These are phyloP conservation scores for Alouatta palliata DNA, from an alignment of 2,113 vertebrate genomes.

Conservation along the genomic window DNA sequence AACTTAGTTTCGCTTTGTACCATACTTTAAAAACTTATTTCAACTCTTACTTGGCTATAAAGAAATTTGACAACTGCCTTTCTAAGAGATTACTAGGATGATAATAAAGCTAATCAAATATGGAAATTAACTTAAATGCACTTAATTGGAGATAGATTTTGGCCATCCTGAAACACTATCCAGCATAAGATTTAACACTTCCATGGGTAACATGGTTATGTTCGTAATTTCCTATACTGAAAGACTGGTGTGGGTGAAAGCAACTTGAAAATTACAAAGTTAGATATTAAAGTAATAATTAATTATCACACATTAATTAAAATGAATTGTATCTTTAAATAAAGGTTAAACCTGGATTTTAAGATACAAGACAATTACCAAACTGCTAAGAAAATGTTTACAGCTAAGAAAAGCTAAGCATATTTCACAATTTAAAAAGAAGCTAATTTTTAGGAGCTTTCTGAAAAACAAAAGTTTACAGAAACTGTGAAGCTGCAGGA, in stretches of 20 bases:
- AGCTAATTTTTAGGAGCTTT: not conserved
- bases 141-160: constrained; percentile 3
- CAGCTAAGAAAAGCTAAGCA: not conserved
- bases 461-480: not conserved
- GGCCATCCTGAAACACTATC: constrained; percentile 19
- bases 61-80: not conserved
- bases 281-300: constrained; percentile 13
- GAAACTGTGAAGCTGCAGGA: constrained; percentile 8
- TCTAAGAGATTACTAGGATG: not conserved
- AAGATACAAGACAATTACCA: constrained; percentile 20
- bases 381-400: not conserved
- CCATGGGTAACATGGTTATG: constrained; percentile 28
- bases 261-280: not conserved
- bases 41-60: constrained; percentile 19
- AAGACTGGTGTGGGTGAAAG: not conserved
- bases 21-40: constrained; percentile 33
- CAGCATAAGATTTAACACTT: constrained; percentile 39
- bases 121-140: constrained; percentile 16
- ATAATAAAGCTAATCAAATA: constrained; percentile 48
- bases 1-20: constrained; percentile 54
- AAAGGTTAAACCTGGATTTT: not conserved
- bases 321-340: constrained; percentile 9
- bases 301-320: not conserved
- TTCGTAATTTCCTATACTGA: not conserved
- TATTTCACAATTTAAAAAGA: constrained; percentile 10